phyloP scores from a whole-genome alignment of 2,888 invertebrate genomes.

The Drosophila antonietae region DNA sequence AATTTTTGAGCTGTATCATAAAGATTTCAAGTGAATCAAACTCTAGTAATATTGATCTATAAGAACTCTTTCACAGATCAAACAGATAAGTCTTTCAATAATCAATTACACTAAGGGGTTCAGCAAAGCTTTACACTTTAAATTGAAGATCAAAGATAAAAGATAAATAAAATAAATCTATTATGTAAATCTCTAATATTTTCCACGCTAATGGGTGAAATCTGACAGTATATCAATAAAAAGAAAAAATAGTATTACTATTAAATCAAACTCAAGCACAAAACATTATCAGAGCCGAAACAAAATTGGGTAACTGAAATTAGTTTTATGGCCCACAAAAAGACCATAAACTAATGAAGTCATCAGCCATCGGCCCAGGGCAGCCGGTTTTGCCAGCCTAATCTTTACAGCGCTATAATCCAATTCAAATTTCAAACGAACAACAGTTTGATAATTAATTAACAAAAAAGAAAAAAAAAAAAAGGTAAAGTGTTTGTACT shows the following conservation, averaged over 20 bases:
- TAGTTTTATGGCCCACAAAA: slow-evolving; percentile 1
- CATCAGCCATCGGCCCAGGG: background rate
- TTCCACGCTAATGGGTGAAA: background rate
- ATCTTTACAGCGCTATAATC: slow-evolving; percentile 2
- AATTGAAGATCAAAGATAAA: background rate
- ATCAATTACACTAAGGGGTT: background rate
- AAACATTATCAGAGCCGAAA: slow-evolving; percentile 4
- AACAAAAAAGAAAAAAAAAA: background rate
- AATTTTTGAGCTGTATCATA: too few relatives aligned
- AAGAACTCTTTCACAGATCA: too few relatives aligned
- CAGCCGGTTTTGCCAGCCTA: slow-evolving; percentile 6
- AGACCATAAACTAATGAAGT: slow-evolving; percentile 2
- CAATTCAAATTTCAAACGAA: slow-evolving; percentile 9
- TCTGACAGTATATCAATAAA: background rate
- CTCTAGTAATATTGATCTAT: background rate
- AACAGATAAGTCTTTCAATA: background rate
- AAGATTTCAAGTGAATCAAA: too few relatives aligned
- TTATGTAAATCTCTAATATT: background rate
- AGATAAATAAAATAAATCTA: background rate
- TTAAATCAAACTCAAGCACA: background rate
- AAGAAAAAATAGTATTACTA: background rate
- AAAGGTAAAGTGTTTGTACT: background rate
- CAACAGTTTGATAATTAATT: slow-evolving; percentile 1
- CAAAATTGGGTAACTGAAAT: background rate
- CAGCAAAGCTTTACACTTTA: background rate